Percentiles rank a stretch among this genome's conserved stretches.
These are phyloP conservation scores for Campylorhamphus procurvoides DNA, from an alignment of 2,113 vertebrate species.

Conservation along the genomic window DNA sequence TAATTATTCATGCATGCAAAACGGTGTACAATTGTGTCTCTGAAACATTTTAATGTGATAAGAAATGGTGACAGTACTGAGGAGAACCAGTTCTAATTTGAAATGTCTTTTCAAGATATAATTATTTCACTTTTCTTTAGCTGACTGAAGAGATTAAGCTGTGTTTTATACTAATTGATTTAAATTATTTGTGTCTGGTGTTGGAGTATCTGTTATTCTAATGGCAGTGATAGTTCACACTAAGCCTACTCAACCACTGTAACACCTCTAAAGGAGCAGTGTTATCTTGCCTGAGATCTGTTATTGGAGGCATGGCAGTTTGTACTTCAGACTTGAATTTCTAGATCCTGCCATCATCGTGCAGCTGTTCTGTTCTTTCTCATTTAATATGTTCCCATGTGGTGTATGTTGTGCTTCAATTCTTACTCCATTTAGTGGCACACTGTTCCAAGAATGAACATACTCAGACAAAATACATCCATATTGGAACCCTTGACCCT, in stretches of 20 bases:
- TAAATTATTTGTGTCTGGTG: neutral
- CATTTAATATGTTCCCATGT: rapidly evolving
- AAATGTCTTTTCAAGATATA: neutral
- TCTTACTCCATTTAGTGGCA: neutral
- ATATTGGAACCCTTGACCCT: neutral
- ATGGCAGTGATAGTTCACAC: neutral
- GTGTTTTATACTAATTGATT: neutral
- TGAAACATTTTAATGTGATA: neutral
- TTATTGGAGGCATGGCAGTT: neutral
- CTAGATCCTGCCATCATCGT: neutral
- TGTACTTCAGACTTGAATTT: neutral
- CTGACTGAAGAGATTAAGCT: neutral
- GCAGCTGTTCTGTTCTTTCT: neutral
- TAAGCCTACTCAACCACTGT: neutral
- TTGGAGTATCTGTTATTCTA: neutral
- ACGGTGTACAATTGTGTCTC: neutral
- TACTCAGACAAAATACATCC: neutral
- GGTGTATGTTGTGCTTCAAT: neutral
- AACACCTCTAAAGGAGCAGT: neutral
- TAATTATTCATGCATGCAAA: neutral
- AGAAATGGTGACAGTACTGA: neutral
- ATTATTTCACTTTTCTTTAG: neutral
- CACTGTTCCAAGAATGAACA: neutral
- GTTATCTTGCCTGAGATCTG: neutral
- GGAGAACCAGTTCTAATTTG: neutral